Conservation (phyloP, 35 echinoderm and acorn worm genomes). For the Anneissia japonica region DNA sequence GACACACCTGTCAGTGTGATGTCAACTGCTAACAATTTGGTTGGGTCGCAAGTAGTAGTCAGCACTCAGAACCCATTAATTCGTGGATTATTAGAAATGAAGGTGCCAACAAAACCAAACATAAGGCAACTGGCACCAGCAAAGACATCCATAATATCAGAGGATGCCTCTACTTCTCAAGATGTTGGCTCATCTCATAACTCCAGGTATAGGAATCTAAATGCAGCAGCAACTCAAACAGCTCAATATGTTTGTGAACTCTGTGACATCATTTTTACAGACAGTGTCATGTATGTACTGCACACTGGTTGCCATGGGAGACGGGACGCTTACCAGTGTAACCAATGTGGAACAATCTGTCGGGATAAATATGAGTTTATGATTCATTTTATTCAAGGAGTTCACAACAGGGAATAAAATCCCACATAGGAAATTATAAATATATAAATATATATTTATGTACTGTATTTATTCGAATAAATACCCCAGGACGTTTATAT, state of each 20-base stretch:
- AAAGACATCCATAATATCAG: background rate
- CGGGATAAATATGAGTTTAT: slow-evolving; percentile 51
- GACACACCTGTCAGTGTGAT: no score
- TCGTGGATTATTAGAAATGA: background rate
- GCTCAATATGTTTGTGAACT: slow-evolving; percentile 34
- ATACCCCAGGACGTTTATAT: no score
- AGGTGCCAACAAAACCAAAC: background rate
- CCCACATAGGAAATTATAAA: background rate
- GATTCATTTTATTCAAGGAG: slow-evolving; percentile 50
- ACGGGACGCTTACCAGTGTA: slow-evolving; percentile 44
- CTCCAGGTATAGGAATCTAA: background rate
- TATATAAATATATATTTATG: background rate
- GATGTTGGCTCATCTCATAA: background rate
- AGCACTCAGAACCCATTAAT: background rate
- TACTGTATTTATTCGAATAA: no score
- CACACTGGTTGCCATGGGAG: slow-evolving; percentile 49
- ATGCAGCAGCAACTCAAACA: slow-evolving; percentile 12
- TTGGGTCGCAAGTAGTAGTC: background rate
- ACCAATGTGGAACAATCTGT: slow-evolving; percentile 32
- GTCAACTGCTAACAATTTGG: no score
- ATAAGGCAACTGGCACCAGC: background rate
- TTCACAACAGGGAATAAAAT: slow-evolving; percentile 26
- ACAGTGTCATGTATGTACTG: slow-evolving; percentile 49
- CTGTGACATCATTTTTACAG: slow-evolving; percentile 45
- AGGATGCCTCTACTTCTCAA: background rate